These are phyloP conservation scores for Melanaphis sacchari DNA, from an alignment of 1,140 invertebrate species.

Conservation along the genomic window DNA sequence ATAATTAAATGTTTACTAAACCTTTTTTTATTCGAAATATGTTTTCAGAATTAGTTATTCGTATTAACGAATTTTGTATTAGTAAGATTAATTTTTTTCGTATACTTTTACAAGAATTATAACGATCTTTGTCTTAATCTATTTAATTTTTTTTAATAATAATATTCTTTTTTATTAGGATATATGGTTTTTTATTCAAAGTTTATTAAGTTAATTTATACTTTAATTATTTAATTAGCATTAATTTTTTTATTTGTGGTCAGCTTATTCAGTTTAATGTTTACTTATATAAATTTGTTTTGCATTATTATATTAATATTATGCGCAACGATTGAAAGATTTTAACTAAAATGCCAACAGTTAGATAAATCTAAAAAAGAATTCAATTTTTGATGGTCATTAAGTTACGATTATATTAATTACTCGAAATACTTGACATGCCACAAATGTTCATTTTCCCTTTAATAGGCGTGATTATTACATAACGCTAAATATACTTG, in stretches of 20 bases:
- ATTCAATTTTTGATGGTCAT: no score
- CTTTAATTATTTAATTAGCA: background rate
- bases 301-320: background rate
- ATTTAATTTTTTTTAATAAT: background rate
- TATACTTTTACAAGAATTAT: background rate
- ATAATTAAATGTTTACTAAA: background rate
- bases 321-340: background rate
- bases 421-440: no score
- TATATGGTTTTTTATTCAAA: background rate
- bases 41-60: background rate
- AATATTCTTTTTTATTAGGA: background rate
- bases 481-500: no score
- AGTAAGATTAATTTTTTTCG: background rate
- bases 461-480: no score
- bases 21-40: background rate
- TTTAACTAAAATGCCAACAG: background rate
- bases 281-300: background rate
- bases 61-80: background rate
- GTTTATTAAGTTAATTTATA: background rate
- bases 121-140: background rate
- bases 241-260: background rate
- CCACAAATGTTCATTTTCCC: no score
- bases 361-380: background rate
- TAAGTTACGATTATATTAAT: no score
- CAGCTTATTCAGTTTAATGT: no score